Base-by-base conservation (phyloP, 2,797 vertebrate genomes). In the Oceanodroma leucorhoa region DNA sequence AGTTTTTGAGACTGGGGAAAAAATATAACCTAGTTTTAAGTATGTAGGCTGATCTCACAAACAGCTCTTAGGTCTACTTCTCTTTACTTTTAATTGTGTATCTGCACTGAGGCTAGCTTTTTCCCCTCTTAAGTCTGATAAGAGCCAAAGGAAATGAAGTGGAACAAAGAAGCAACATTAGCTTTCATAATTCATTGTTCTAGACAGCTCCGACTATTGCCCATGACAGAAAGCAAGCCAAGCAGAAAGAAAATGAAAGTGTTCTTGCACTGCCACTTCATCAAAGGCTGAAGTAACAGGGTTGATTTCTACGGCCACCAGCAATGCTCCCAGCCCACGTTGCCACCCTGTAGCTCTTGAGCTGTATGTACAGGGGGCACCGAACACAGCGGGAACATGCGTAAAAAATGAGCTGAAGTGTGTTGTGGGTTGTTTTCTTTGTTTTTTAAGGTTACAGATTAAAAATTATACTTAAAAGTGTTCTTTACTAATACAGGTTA, bases 191-290 rank as follows among this genome's bases (percentile, higher is more conserved):
- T 94, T 93, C 83, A 93, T 78, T 83, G n/a, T 65, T 90, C 46
- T 58, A 90, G 85, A 91, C 83, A 94, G 73, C 43, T 83, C 82
- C 2, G 15, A 14, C 71, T 78, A 91, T 7, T 72, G 84, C 58
- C 77, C 29, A 13, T 50, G 79, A 95, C 91, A 94, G 76, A 67
- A 91, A 78, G 32, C 53, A 91, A 94, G 70, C 46, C 82, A 91
- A 76, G 91, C 82, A 94, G 79, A 96, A 96, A 86, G 76, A 34
- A 91, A 94, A 91, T 53, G 21, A n/a, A 93, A 76, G 50, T 60
- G 70, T 36, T 84, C 38, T 43, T 77, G 58, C 22, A 30, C 6
- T 84, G 66, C 51, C 66, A 79, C 87, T 91, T 60, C 10, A 3
- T 66, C 61, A 67, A 72, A 41, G 17, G 46, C 60, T 75, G 41